Percentiles rank a stretch among this genome's conserved stretches.
phyloP scores from a whole-genome alignment of 2,797 vertebrate species.

The Clarias platycephalus region DNA sequence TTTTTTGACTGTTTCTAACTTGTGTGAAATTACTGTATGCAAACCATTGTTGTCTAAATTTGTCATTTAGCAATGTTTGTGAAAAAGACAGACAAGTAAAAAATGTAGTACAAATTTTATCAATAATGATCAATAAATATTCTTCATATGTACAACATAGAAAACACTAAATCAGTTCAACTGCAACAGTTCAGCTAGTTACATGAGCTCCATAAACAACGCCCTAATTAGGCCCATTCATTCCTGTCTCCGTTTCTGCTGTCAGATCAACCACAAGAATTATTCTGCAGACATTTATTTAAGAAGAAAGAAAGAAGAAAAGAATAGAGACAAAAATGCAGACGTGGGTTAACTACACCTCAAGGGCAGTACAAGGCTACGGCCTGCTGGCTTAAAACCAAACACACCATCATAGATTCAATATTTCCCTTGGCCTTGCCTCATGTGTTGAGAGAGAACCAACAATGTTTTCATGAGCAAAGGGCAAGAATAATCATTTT shows the following conservation, averaged over 20 bases:
- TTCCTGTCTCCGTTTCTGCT: background rate
- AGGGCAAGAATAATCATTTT: slow-evolving; percentile 29
- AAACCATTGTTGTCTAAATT: background rate
- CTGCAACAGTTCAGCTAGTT: background rate
- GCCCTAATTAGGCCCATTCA: background rate
- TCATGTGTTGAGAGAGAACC: slow-evolving; percentile 34
- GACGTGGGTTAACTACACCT: slow-evolving; percentile 27
- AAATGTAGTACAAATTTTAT: too few species aligned
- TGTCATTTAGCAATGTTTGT: background rate
- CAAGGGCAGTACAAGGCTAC: slow-evolving; percentile 40
- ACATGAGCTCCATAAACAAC: background rate
- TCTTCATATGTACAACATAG: background rate
- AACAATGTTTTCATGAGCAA: background rate
- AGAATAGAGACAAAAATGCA: slow-evolving; percentile 32
- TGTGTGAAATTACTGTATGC: background rate
- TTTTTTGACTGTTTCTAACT: background rate
- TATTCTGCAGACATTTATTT: background rate
- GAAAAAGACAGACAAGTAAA: background rate
- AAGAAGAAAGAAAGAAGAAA: slow-evolving; percentile 6
- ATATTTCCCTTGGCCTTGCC: slow-evolving; percentile 37
- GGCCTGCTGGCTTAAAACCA: slow-evolving; percentile 43
- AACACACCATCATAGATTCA: slow-evolving; percentile 13
- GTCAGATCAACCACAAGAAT: background rate
- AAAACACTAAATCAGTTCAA: background rate
- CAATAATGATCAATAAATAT: background rate